phyloP scores from a whole-genome alignment of 2,113 vertebrate species.

The Dicrurus megarhynchus region DNA sequence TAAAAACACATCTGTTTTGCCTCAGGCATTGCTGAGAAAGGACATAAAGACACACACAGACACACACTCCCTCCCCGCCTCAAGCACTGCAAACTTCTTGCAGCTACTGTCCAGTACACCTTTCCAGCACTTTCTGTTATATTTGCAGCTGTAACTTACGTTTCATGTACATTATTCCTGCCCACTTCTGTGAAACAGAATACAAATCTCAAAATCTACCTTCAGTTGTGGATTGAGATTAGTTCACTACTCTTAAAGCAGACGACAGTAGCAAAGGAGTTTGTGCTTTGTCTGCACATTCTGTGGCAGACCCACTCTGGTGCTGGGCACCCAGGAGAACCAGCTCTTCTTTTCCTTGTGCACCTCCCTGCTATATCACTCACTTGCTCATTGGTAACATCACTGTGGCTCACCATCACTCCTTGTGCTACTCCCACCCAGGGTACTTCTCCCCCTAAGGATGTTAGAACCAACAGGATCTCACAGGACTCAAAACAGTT shows the following conservation, averaged over 20 bases:
- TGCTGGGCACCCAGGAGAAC: background rate
- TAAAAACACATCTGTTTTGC: background rate
- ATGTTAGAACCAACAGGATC: background rate
- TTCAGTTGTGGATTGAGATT: background rate
- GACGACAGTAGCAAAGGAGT: background rate
- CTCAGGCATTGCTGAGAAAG: background rate
- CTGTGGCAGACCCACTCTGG: background rate
- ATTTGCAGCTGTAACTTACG: background rate
- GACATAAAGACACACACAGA: background rate
- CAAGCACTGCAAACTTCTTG: background rate
- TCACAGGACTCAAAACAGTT: background rate
- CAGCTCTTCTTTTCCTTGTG: background rate
- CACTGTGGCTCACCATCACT: background rate
- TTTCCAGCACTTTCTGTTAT: background rate
- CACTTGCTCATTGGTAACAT: background rate
- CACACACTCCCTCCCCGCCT: rapidly evolving
- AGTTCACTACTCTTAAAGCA: background rate
- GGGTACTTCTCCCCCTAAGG: background rate
- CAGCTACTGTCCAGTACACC: background rate
- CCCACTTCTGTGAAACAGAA: background rate
- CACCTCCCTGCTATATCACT: background rate
- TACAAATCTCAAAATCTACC: background rate
- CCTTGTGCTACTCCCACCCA: background rate
- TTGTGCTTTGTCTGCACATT: background rate
- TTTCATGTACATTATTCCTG: background rate